Evolutionary conservation across 2,797 vertebrate genomes (phyloP), one percentile per base, ranked within the genome.

Genomic region (Mustela erminea): DNA sequence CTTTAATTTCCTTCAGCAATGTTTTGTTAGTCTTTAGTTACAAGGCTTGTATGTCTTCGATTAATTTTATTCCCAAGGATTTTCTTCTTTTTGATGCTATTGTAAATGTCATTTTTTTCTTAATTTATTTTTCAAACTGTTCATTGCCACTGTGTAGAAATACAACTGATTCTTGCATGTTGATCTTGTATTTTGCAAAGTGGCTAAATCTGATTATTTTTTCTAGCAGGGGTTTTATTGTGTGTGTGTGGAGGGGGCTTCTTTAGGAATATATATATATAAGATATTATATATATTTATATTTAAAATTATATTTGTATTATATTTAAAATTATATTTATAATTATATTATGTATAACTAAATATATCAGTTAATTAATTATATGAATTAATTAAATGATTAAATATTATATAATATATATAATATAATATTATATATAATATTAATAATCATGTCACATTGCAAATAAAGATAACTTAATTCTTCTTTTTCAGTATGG

Each of bases 51-150:
- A 32, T 0, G 27, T 64, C n/a, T 96, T 77, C 77, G 70, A 70
- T 84, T 68, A 88, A 77, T 52, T 70, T 77, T 89, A 70, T 90
- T 68, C 13, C 23, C n/a, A 85, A 46, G 14, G 85, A 60, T 68
- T 95, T 85, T 84, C 52, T 84, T 66, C 32, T 54, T 95, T 90
- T 66, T 58, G 17, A 25, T 85, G 23, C 15, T 77, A 68, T 32
- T 38, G 8, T 78, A 78, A 58, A 58, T 68, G 25, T 10, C 46
- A 66, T 77, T 90, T 74, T 83, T 83, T 56, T 35, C 56, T 43
- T 54, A 41, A 77, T 87, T 87, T 93, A 72, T 72, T 58, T 90
- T 87, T 56, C 25, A 43, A 78, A 78, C 38, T 68, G 15, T 95
- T 90, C 38, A 77, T 94, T 84, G 46, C 9, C 68, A 77, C 2